Evolutionary conservation across 35 echinoderm and acorn worm species (phyloP), one percentile per base, ranked within the genome.

Genomic region (Diadema setosum): DNA sequence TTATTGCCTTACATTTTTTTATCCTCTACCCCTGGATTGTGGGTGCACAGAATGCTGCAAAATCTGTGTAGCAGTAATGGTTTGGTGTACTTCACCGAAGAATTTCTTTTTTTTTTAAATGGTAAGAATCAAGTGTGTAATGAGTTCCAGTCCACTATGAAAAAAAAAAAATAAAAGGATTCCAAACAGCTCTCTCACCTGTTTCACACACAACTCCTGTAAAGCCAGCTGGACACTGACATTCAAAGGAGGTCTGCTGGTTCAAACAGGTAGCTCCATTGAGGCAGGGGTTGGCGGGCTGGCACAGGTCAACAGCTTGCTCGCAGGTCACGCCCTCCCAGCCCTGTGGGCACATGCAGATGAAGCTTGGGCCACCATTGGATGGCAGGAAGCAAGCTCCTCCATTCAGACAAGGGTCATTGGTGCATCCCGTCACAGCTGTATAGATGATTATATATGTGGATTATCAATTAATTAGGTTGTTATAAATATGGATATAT

Each of bases 171-270:
- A n/a, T n/a, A n/a, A n/a, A n/a, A n/a, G n/a, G n/a, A n/a, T n/a
- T n/a, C n/a, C n/a, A n/a, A n/a, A n/a, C n/a, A n/a, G n/a, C 37
- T 34, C 2, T 4, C 63, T 48, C 5, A 88, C 86, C 52, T 80
- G 74, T 88, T 58, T 58, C 70, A 88, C 86, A 88, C 14, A 80
- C 12, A 18, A 49, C 35, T 80, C 86, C 86, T 37, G 86, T 88
- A 50, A 80, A 88, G 12, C 86, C 86, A 1, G 45, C n/a, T 82
- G 36, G 49, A 90, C 57, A 52, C 42, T 73, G 59, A 46, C 84
- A 86, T 3, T 39, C 15, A 24, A 69, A 86, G 1, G 60, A 86
- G 5, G 84, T 74, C 84, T 86, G 84, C 30, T 29, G n/a, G 43
- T 86, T 86, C 33, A 70, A 6, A 31, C 84, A 86, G 23, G 84